phyloP scores from a whole-genome alignment of 92 coral and sea anemone genomes.

The Nematostella vectensis region DNA sequence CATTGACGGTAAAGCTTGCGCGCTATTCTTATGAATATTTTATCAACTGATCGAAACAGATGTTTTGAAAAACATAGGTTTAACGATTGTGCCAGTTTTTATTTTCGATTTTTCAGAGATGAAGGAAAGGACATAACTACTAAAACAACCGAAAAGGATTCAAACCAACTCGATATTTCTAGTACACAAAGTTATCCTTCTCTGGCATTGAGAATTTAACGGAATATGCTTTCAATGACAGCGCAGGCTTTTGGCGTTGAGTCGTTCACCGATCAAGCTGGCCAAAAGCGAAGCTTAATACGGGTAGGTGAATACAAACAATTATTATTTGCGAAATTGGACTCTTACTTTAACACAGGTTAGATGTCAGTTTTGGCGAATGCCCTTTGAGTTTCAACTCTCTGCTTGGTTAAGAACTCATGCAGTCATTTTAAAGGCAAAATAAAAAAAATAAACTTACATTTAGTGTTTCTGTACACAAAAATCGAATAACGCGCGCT shows the following conservation, averaged over 20 bases:
- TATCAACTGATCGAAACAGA: background rate
- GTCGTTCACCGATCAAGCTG: background rate
- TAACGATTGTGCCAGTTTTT: background rate
- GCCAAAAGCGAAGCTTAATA: background rate
- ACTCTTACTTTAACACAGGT: background rate
- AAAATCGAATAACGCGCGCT: background rate
- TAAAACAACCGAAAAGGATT: background rate
- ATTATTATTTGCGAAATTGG: background rate
- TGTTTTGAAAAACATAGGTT: background rate
- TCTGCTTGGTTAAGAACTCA: too few species aligned
- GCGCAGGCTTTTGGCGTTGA: conserved; percentile 1
- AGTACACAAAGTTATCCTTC: too few species aligned
- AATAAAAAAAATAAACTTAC: too few species aligned
- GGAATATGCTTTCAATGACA: conserved; percentile 5
- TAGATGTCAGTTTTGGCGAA: too few species aligned
- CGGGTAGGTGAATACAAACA: conserved; percentile 1
- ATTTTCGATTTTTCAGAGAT: background rate
- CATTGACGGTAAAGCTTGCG: too few species aligned
- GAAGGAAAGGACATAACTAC: background rate
- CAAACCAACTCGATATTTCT: too few species aligned
- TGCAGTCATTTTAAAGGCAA: too few species aligned
- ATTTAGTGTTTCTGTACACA: too few species aligned
- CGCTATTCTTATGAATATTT: conserved; percentile 6
- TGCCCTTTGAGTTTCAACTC: too few species aligned
- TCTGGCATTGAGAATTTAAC: too few species aligned